Base-by-base conservation (phyloP, 2,888 invertebrate genomes). In the Danaus chrysippus region DNA sequence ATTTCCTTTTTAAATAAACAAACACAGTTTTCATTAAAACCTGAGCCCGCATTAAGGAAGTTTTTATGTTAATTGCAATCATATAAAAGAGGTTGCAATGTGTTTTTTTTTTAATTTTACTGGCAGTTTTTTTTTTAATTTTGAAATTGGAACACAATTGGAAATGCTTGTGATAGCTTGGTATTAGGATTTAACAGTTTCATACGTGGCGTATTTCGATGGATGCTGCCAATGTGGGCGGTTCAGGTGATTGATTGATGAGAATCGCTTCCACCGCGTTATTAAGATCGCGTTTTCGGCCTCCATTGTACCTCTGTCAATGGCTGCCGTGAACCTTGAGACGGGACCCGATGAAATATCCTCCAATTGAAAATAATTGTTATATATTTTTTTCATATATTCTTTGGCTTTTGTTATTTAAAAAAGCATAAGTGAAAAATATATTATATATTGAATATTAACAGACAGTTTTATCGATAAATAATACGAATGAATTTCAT, bases 231-330 rank as follows among this genome's bases (percentile, higher is more conserved):
- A 58, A 58, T n/a, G 53, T 66, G 64, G 59, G 61, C 52, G 64
- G 43, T 44, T 15, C 15, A 42, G 41, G 41, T 13, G 13, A n/a
- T 42, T 58, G 56, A 63, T 65, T 61, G 63, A 65, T 65, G 65
- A 15, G 43, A 43, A 57, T 49, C 54, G 49, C 46, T 58, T 59
- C 61, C 43, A 23, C 56, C 55, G 41, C 52, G 55, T 60, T 62
- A 66, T 64, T 66, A 64, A 66, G 66, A 64, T 64, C 61, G 44
- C 63, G 59, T 66, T 66, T 66, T 64, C 56, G 63, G 61, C 59
- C 57, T 12, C 49, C 49, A 49, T 34, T 34, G 23, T 34, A 6
- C 23, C 23, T 34, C 49, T 49, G 49, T 17, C 49, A 17, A 15
- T 11, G 17, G 17, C 49, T 43, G 12, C 43, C 17, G 9, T 49